phyloP scores from a whole-genome alignment of 2,797 vertebrate genomes.

The Darevskia mixta region DNA sequence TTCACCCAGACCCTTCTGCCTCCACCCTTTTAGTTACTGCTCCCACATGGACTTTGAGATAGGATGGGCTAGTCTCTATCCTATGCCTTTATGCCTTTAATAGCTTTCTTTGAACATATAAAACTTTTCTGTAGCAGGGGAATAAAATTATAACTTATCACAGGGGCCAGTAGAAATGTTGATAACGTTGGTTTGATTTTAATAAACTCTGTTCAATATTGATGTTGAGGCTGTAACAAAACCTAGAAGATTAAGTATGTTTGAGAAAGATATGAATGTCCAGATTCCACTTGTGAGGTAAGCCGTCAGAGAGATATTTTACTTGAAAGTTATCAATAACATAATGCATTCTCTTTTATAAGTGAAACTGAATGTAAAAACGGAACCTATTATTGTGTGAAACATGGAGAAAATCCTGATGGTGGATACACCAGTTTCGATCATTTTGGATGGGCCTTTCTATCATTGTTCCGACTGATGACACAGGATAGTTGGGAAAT shows the following conservation, averaged over 20 bases:
- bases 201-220: background rate
- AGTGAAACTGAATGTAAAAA: constrained; percentile 78
- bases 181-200: background rate
- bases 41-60: no score
- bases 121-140: background rate
- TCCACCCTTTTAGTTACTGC: no score
- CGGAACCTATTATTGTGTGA: constrained; percentile 79
- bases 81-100: no score
- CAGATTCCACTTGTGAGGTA: background rate
- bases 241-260: background rate
- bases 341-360: constrained; percentile 38
- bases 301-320: background rate
- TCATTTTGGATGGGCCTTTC: constrained; percentile 94
- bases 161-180: background rate
- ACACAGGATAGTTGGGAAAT: constrained; percentile 96
- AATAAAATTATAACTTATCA: background rate
- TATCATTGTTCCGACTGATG: constrained; percentile 94
- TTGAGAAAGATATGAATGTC: background rate
- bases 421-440: constrained; percentile 95
- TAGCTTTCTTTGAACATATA: background rate
- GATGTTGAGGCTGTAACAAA: background rate
- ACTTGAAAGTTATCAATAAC: background rate
- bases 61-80: no score
- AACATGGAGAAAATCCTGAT: constrained; percentile 86
- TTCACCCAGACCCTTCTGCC: no score